phyloP scores from a whole-genome alignment of 2,888 invertebrate species.

The Xestia rhomboidea region DNA sequence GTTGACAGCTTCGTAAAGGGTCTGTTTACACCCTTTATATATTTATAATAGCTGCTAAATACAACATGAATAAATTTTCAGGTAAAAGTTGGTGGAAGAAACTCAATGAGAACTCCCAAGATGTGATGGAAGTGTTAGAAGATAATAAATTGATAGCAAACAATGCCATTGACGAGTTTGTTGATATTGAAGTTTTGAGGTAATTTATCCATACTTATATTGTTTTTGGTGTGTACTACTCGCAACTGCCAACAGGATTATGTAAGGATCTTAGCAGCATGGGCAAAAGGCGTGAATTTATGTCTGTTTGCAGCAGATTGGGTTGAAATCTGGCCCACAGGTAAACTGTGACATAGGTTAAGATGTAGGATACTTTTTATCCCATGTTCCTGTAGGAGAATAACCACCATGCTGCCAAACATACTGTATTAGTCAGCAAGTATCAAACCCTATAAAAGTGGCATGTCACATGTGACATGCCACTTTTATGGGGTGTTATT shows the following conservation, averaged over 20 bases:
- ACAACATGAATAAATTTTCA: constrained; percentile 57
- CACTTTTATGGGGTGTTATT: background rate
- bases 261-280: background rate
- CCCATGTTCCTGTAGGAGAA: background rate
- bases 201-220: constrained; percentile 59
- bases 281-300: background rate
- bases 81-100: constrained; percentile 87
- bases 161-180: constrained; percentile 78
- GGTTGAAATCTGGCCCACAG: background rate
- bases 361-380: background rate
- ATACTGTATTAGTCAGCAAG: background rate
- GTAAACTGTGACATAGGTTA: background rate
- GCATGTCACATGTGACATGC: background rate
- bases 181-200: constrained; percentile 83
- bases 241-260: background rate
- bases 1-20: too few relatives aligned
- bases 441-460: background rate
- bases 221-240: background rate
- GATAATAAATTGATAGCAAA: constrained; percentile 70
- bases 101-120: constrained; percentile 79
- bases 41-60: too few relatives aligned
- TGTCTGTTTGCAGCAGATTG: background rate
- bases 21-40: too few relatives aligned
- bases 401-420: background rate
- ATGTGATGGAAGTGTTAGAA: constrained; percentile 78